These are phyloP conservation scores for Percopsis omiscomaycus DNA, from an alignment of 2,797 vertebrate species.

Conservation along the genomic window DNA sequence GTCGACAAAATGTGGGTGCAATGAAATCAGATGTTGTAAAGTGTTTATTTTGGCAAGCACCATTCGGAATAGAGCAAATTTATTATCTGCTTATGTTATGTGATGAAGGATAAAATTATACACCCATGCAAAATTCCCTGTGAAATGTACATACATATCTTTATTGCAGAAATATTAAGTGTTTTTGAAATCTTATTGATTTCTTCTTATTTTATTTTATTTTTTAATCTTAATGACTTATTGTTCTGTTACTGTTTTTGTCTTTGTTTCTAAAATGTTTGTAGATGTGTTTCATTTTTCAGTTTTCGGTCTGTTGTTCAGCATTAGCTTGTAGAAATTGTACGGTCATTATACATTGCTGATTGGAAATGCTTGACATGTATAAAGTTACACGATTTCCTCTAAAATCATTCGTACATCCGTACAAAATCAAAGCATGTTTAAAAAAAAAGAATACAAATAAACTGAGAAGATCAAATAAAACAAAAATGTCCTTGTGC, in stretches of 20 bases:
- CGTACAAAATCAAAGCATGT: constrained; percentile 76
- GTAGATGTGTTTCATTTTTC: constrained; percentile 36
- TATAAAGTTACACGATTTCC: constrained; percentile 59
- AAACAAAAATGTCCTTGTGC: constrained; percentile 70
- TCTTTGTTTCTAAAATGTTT: constrained; percentile 21
- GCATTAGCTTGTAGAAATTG: constrained; percentile 56
- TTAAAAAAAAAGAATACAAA: constrained; percentile 73
- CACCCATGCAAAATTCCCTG: constrained; percentile 90
- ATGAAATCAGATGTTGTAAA: constrained; percentile 71
- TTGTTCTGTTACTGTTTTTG: constrained; percentile 32
- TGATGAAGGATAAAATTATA: constrained; percentile 80
- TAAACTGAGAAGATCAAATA: constrained; percentile 62
- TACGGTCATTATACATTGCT: constrained; percentile 49
- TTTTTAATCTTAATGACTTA: constrained; percentile 56
- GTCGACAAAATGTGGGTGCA: constrained; percentile 63
- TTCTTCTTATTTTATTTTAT: constrained; percentile 41
- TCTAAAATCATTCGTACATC: constrained; percentile 63
- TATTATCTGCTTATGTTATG: constrained; percentile 77
- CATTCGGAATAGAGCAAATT: constrained; percentile 79
- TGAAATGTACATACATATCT: constrained; percentile 87
- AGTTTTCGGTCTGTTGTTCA: constrained; percentile 64
- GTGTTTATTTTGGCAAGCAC: constrained; percentile 83
- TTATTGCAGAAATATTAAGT: constrained; percentile 89
- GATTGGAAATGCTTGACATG: constrained; percentile 62
- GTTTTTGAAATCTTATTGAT: constrained; percentile 76